Conservation (phyloP, 2,888 invertebrate genomes). For the Pristionchus arcanus region DNA sequence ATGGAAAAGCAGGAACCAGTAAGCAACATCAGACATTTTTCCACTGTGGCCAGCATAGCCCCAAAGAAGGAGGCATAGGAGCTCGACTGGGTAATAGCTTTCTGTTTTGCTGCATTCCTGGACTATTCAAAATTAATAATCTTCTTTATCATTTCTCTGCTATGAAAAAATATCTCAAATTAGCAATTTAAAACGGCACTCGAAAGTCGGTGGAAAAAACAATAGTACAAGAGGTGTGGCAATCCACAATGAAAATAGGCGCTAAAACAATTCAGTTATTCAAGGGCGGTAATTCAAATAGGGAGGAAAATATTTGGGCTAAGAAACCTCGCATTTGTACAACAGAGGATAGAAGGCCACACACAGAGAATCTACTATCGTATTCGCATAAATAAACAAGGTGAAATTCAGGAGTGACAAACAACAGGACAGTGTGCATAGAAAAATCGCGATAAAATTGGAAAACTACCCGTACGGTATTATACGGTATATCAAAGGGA, state of each 20-base stretch:
- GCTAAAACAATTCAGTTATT: not conserved
- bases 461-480: not conserved
- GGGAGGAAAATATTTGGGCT: not conserved
- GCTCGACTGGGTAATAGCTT: no score
- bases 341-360: not conserved
- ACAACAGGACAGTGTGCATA: not conserved
- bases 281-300: no score
- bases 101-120: no score
- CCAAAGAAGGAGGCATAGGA: no score
- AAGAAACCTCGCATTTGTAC: conserved; percentile 16
- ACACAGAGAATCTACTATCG: conserved; percentile 24
- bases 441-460: not conserved
- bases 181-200: not conserved
- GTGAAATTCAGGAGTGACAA: not conserved
- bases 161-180: not conserved
- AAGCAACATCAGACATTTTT: no score
- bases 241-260: not conserved
- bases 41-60: no score
- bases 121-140: not conserved
- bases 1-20: no score
- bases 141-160: not conserved
- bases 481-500: not conserved
- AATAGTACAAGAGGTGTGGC: not conserved
- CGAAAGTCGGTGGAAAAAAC: not conserved
- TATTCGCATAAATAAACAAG: conserved; percentile 1